phyloP scores from a whole-genome alignment of 2,113 vertebrate genomes.

The Riparia riparia region DNA sequence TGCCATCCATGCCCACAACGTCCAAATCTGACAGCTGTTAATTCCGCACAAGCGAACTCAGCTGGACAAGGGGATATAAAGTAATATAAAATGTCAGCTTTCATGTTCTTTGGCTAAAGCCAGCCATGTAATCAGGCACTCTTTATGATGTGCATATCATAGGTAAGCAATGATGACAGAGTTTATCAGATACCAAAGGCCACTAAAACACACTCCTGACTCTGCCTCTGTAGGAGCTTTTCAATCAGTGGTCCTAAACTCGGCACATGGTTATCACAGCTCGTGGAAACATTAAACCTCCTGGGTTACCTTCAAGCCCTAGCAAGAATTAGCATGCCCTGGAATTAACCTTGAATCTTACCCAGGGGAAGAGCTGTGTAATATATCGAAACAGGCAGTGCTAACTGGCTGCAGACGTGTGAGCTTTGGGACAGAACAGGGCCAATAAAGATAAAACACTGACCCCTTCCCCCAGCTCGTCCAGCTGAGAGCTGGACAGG shows the following conservation, averaged over 20 bases:
- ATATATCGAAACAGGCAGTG: neutral
- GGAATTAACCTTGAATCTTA: constrained; percentile 19
- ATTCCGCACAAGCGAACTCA: constrained; percentile 41
- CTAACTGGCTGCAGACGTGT: neutral
- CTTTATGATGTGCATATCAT: neutral
- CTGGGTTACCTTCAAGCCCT: neutral
- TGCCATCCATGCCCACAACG: neutral
- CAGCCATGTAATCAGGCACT: constrained; percentile 2
- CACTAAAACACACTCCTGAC: neutral
- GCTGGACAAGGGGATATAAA: constrained; percentile 17
- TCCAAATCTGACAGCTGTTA: constrained; percentile 28
- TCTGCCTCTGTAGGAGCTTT: neutral
- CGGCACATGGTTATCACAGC: neutral
- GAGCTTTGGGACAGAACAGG: neutral
- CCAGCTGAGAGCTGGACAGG: neutral
- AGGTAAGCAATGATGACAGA: constrained; percentile 19
- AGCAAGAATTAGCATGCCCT: neutral
- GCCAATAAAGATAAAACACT: neutral
- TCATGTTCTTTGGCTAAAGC: neutral
- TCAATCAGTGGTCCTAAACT: neutral
- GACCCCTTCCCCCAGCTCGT: neutral
- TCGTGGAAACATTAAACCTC: neutral
- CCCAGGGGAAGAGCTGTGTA: neutral
- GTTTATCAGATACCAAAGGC: constrained; percentile 13
- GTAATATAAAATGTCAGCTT: constrained; percentile 28